Base-by-base conservation (phyloP, 2,888 invertebrate genomes). In the Galeruca laticollis region DNA sequence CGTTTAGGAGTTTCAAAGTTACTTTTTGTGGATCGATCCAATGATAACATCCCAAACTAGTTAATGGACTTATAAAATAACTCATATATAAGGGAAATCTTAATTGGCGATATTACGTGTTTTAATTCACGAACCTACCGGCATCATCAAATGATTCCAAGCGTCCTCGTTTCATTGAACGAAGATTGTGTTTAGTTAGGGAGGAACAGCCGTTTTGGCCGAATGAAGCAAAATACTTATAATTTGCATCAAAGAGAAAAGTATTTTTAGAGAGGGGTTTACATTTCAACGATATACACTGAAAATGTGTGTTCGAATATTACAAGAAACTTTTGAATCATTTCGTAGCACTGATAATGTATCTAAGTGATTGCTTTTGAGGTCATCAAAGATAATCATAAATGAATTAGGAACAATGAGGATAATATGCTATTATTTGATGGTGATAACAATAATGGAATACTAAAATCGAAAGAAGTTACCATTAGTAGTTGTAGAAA, bases 221-320 rank as follows among this genome's bases (percentile, higher is more conserved):
- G 26, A 68, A 68, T 62, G 43, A 47, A 62, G 59, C 62, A 54
- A 68, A 68, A 62, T 68, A 68, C 57, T 47, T 54, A 40, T 33
- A 51, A 57, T 56, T 62, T 62, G 13, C 62, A 57, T 68, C 62
- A 62, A 68, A 68, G 68, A 37, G 68, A 33, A 57, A 13, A 18
- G 20, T 35, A 47, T 57, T 49, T 35, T 49, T 18, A 18, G 6
- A 43, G 33, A 59, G 33, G 21, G 56, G 31, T 20, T 33, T 61
- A 21, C 15, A 33, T 35, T 31, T 31, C 20, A 5, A 57, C 10
- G 9, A 11, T 15, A 2, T 57, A 57, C 56, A 35, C 56, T 35
- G 35, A 18, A 35, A 57, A 18, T 49, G 8, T 18, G 8, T 11
- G n/a, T 49, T 18, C 15, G 1, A 5, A 15, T n/a, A 8, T 43